Evolutionary conservation across 2,797 vertebrate genomes (phyloP), one percentile per base, ranked within the genome.

Genomic region (Coranthus polyacanthus): DNA sequence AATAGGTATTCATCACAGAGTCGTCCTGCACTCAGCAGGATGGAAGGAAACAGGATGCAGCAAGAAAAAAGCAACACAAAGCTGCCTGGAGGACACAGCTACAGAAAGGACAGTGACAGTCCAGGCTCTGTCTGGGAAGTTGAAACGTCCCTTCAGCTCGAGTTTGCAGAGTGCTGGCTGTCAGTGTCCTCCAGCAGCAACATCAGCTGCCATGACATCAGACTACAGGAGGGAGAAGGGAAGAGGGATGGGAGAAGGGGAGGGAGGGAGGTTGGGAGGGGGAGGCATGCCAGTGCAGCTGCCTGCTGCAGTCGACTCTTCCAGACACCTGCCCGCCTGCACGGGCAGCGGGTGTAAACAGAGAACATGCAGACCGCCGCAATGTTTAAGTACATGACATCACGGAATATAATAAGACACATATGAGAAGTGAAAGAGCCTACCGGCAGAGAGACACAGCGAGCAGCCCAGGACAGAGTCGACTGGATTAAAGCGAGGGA

Each of bases 171-270:
- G 15, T 79, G 56, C 55, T 41, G 52, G 53, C 51, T 26, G 56
- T 29, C 58, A 22, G 61, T 65, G 75, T 80, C 81, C 83, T 84
- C 68, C 62, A 78, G 72, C 47, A 34, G 50, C 78, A 63, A 82
- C 82, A 90, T 85, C 83, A 62, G 9, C 79, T 77, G 80, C 70
- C 56, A 83, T 72, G 84, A 89, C 83, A 90, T 92, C 91, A 93
- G 83, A 93, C 88, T 68, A 79, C 21, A 60, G 21, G 66, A 67
- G 47, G 68, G 64, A 63, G 65, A 68, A 12, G 45, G 56, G 44
- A n/a, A 26, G 55, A 32, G 56, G 43, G 61, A 17, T 43, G 47
- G 55, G 42, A 37, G 26, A 59, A 57, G 42, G 41, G 46, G 37
- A 17, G 16, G 38, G 34, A 45, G 29, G 26, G n/a, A 18, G 39